Base-by-base conservation (phyloP, 2,888 invertebrate species). In the Drosophila merina region DNA sequence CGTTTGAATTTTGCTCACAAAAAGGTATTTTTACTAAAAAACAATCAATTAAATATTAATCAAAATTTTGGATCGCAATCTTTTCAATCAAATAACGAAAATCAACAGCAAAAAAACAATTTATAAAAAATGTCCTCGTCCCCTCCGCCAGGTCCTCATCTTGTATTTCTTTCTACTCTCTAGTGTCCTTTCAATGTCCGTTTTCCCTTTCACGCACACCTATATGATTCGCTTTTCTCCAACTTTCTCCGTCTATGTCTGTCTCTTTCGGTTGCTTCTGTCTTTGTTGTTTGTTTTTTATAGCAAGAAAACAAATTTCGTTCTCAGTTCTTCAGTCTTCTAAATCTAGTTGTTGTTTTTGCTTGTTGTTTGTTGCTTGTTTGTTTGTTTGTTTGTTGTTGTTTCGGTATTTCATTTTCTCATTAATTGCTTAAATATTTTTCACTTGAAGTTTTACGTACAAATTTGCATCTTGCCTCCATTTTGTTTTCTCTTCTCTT, bases 301-400 rank as follows among this genome's bases (percentile, higher is more conserved):
- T 47, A 55, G 70, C 62, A 63, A 72, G 66, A 69, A 72, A 84
- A 74, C 68, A 75, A 73, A 31, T 57, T 57, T 71, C 51, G 52
- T 63, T 74, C 73, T 84, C 84, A 84, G 84, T 84, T 86, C 82
- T 72, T 84, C 84, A 84, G 84, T 84, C 84, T 84, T 84, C 84
- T 84, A 84, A 84, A 84, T 84, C 84, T 84, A 84, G 84, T 83
- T 80, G 64, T 76, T 79, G 76, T 81, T 75, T 74, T 64, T 66
- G 20, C 20, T 20, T 20, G 20, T 63, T 64, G 50, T 59, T 51
- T 59, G 30, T 45, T 14, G 55, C 62, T 38, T 58, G 55, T 66
- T 38, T 58, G 42, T 38, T 60, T 14, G 14, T 45, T 57, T 33
- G 55, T 66, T 38, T 58, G 42, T 38, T 60, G 70, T 81, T 75